These are phyloP conservation scores for Esox lucius DNA, from an alignment of 2,797 vertebrate genomes.

Conservation along the genomic window DNA sequence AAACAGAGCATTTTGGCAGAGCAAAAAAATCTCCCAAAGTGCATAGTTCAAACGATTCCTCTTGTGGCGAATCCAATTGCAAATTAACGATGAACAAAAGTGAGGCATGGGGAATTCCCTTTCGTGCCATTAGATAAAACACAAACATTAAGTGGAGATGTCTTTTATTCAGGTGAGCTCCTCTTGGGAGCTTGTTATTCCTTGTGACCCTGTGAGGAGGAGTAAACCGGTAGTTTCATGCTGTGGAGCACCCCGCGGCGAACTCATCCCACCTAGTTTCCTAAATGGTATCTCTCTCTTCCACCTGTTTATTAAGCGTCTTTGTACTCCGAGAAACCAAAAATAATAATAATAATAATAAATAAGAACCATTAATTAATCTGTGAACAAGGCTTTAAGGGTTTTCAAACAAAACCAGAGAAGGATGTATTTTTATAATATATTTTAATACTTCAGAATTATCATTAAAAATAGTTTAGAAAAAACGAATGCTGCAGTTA, in stretches of 20 bases:
- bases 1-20: conserved; percentile 28
- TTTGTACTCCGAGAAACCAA: neutral
- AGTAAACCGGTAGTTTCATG: conserved; percentile 59
- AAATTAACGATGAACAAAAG: conserved; percentile 47
- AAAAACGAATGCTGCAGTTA: neutral
- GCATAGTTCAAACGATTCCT: conserved; percentile 49
- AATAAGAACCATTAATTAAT: neutral
- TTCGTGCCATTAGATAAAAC: conserved; percentile 51
- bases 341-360: neutral
- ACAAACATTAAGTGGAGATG: conserved; percentile 41
- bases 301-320: neutral
- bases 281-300: conserved; percentile 13
- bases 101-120: conserved; percentile 22
- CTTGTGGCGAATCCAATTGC: conserved; percentile 21
- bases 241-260: conserved; percentile 41
- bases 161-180: conserved; percentile 34
- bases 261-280: conserved; percentile 43
- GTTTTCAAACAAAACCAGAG: neutral
- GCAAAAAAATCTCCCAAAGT: conserved; percentile 37
- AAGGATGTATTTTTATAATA: neutral
- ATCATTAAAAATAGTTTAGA: neutral
- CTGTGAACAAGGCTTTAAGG: neutral
- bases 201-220: conserved; percentile 37
- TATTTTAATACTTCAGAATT: neutral
- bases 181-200: conserved; percentile 68